Percentiles rank a stretch among this genome's conserved stretches.
Conservation (phyloP, 1,140 invertebrate genomes). For the Agrilus planipennis region DNA sequence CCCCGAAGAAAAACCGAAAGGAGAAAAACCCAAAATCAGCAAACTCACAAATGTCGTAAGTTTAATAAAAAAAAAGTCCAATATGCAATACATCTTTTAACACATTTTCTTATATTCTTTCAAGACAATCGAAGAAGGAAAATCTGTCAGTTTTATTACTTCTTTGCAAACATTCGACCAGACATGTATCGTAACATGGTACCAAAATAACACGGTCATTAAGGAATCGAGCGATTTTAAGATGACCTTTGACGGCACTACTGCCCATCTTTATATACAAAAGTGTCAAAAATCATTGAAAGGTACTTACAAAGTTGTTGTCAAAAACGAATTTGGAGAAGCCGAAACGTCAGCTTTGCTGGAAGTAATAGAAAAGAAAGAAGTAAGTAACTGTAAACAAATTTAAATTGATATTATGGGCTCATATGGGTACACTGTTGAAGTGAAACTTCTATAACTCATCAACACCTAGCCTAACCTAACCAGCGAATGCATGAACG, state of each 20-base stretch:
- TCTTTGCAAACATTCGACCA: constrained; percentile 60
- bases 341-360: constrained; percentile 68
- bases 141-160: constrained; percentile 64
- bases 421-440: too few species aligned
- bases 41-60: constrained; percentile 62
- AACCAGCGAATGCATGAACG: too few species aligned
- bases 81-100: background rate
- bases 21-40: constrained; percentile 57
- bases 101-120: constrained; percentile 19
- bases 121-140: constrained; percentile 60
- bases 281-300: constrained; percentile 55
- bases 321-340: constrained; percentile 72
- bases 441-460: too few species aligned
- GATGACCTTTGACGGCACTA: constrained; percentile 69
- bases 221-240: constrained; percentile 55
- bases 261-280: constrained; percentile 60
- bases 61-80: too few species aligned
- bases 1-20: constrained; percentile 51
- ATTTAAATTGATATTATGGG: too few species aligned
- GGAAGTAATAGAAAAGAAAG: constrained; percentile 46
- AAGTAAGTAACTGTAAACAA: too few species aligned
- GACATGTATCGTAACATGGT: constrained; percentile 74
- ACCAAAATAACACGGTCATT: constrained; percentile 63
- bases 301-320: constrained; percentile 66
- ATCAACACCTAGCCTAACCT: too few species aligned